phyloP scores from a whole-genome alignment of 1,140 invertebrate genomes.

The Procambarus clarkii region DNA sequence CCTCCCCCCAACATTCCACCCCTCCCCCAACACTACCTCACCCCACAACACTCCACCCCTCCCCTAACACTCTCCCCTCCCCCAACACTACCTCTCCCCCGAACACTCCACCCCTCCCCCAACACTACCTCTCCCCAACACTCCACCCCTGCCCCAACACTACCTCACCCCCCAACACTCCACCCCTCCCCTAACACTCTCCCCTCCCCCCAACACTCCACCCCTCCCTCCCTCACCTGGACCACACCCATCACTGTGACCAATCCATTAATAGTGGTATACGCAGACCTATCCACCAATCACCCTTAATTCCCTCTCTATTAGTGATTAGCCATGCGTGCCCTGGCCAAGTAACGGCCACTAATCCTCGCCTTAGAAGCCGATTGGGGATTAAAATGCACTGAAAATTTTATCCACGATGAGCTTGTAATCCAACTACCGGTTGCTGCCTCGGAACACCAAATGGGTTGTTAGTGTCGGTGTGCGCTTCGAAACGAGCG shows the following conservation, averaged over 20 bases:
- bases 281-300: background rate
- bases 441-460: background rate
- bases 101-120: too few relatives aligned
- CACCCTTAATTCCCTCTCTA: background rate
- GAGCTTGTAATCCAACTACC: background rate
- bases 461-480: background rate
- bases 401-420: background rate
- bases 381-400: background rate
- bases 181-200: too few relatives aligned
- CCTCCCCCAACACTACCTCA: too few relatives aligned
- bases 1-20: too few relatives aligned
- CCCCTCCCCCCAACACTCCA: too few relatives aligned
- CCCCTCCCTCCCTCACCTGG: background rate
- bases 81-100: too few relatives aligned
- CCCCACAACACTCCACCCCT: too few relatives aligned
- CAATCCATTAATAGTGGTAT: background rate
- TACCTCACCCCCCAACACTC: too few relatives aligned
- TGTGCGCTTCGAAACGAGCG: too few relatives aligned
- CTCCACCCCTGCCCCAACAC: too few relatives aligned
- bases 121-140: too few relatives aligned
- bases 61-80: too few relatives aligned
- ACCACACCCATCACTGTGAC: background rate
- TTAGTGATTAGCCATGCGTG: background rate
- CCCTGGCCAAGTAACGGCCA: background rate
- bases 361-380: background rate